A percentile compares a stretch with the other conserved stretches of the same genome.
Conservation (phyloP, 2,113 vertebrate genomes). For the Apteryx mantelli region DNA sequence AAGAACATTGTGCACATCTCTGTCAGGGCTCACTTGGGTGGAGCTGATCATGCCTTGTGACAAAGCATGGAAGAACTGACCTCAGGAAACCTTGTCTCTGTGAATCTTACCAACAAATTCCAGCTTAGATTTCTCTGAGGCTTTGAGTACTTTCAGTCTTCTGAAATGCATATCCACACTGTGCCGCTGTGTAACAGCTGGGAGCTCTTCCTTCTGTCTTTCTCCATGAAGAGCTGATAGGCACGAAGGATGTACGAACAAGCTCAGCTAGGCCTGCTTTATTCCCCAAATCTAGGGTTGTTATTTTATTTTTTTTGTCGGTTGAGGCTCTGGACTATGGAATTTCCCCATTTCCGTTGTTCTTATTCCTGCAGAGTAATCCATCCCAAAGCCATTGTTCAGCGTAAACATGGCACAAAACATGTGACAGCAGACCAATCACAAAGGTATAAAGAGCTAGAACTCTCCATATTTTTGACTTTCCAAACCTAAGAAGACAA, state of each 20-base stretch:
- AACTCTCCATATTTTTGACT: not conserved
- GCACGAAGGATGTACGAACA: not conserved
- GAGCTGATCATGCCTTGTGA: not conserved
- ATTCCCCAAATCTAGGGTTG: not conserved
- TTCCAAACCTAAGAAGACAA: not conserved
- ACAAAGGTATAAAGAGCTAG: not conserved
- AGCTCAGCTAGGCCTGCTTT: not conserved
- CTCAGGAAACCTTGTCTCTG: not conserved
- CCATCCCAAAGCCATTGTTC: not conserved
- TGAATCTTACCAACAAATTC: not conserved
- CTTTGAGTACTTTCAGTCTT: not conserved
- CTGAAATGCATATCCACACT: not conserved
- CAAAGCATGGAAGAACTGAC: not conserved
- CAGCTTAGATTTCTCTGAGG: not conserved
- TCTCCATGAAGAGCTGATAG: not conserved
- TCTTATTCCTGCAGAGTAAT: not conserved
- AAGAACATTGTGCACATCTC: not conserved
- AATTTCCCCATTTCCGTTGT: not conserved
- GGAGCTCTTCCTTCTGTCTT: not conserved
- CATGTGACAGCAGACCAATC: not conserved
- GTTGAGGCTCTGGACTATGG: not conserved
- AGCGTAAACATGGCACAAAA: not conserved
- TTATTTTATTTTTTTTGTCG: not conserved
- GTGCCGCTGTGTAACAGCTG: not conserved
- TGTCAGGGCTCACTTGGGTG: not conserved